Evolutionary conservation across 2,113 vertebrate species (phyloP).

Genomic region (Chaetodon auriga): DNA sequence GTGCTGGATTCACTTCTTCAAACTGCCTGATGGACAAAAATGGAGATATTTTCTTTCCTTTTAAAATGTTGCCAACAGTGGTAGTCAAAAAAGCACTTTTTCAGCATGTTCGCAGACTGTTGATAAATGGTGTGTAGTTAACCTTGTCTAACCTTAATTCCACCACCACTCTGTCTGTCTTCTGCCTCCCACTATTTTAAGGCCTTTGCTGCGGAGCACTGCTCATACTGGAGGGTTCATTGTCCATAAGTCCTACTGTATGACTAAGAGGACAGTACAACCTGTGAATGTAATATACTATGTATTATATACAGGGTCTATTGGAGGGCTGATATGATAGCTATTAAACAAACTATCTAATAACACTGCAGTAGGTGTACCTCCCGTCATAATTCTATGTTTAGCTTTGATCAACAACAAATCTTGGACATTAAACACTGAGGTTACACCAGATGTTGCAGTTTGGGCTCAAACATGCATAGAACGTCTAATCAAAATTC

Average conservation of each 20-base stretch:
- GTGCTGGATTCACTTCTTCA: neutral
- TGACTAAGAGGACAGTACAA: neutral
- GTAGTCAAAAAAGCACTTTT: constrained; percentile 14
- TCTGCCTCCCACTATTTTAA: constrained; percentile 11
- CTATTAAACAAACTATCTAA: neutral
- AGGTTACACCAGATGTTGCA: neutral
- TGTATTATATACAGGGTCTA: neutral
- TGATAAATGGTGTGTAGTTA: constrained; percentile 44
- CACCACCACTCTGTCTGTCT: constrained; percentile 26
- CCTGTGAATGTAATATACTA: neutral
- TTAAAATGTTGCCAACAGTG: neutral
- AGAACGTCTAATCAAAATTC: neutral
- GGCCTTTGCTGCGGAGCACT: neutral
- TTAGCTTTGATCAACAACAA: neutral
- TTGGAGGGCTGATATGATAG: neutral
- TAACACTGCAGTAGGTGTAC: neutral
- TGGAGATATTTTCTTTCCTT: constrained; percentile 6
- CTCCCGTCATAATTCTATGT: constrained; percentile 17
- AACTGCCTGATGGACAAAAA: neutral
- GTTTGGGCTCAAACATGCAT: neutral
- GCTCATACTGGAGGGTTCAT: neutral
- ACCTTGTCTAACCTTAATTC: constrained; percentile 48
- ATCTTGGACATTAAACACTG: neutral
- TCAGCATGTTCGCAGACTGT: constrained; percentile 7
- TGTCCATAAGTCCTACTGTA: neutral